Conservation (phyloP, 30 jellyfish, hydroid and myxozoan genomes). For the Turritopsis dohrnii region DNA sequence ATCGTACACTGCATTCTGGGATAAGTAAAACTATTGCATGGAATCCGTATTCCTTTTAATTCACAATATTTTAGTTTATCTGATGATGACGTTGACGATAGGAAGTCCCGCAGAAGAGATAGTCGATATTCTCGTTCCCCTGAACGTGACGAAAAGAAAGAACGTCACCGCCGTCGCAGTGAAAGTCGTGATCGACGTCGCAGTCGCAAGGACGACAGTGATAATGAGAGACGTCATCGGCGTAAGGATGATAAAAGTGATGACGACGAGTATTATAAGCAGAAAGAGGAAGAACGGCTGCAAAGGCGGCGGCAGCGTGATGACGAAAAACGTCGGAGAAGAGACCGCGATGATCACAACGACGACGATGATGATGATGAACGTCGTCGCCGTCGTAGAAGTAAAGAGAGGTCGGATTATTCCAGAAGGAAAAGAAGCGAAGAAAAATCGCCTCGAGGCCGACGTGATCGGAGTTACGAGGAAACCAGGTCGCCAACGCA, state of each 20-base stretch:
- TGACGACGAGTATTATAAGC: constrained; percentile 23
- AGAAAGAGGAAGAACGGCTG: constrained; percentile 24
- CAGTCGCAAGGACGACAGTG: constrained; percentile 17
- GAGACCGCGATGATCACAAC: neutral
- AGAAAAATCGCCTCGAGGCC: constrained; percentile 1
- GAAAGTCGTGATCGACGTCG: constrained; percentile 31
- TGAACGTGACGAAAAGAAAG: neutral
- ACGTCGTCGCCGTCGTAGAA: neutral
- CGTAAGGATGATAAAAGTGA: constrained; percentile 20
- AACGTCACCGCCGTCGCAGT: constrained; percentile 2
- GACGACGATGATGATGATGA: neutral
- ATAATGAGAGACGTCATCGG: constrained; percentile 8
- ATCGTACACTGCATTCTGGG: too few species aligned
- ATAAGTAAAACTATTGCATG: too few species aligned
- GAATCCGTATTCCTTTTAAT: too few species aligned
- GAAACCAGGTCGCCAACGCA: constrained; percentile 4
- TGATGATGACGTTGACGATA: constrained; percentile 3
- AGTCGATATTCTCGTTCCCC: neutral
- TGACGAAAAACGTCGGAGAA: neutral
- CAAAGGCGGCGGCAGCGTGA: constrained; percentile 21
- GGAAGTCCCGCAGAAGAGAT: neutral
- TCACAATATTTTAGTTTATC: neutral
- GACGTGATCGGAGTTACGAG: constrained; percentile 15
- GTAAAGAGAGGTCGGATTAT: neutral
- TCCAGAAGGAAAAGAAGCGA: neutral